Conservation (phyloP, 2,797 vertebrate genomes). For the Pangasius macronema region DNA sequence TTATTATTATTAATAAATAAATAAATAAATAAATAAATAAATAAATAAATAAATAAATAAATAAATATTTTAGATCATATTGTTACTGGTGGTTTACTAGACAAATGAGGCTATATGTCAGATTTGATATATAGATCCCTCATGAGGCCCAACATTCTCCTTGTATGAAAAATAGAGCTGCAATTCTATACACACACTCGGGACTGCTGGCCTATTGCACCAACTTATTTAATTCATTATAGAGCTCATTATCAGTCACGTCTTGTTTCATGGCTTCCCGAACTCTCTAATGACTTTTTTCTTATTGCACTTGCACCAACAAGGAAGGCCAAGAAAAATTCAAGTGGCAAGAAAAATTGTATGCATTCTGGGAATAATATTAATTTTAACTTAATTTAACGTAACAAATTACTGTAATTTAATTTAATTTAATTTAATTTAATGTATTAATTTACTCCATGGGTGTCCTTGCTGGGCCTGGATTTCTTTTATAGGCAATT, state of each 20-base stretch:
- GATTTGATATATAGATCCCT: background rate
- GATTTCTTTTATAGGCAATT: constrained; percentile 1
- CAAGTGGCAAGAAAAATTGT: background rate
- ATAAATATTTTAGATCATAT: background rate
- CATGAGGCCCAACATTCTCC: background rate
- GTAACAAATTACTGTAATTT: background rate
- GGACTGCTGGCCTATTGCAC: background rate
- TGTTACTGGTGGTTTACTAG: background rate
- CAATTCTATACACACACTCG: no score
- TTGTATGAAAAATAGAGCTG: background rate
- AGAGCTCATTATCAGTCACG: background rate
- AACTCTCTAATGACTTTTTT: background rate
- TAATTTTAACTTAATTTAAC: background rate
- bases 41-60: no score
- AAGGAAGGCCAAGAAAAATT: background rate
- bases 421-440: background rate
- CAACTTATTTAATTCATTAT: background rate
- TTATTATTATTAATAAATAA: background rate
- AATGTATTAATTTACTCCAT: constrained; percentile 30
- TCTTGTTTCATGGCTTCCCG: background rate
- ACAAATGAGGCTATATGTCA: background rate
- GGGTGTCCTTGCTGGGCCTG: constrained; percentile 30
- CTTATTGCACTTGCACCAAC: background rate
- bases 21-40: no score
- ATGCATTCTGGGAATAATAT: constrained; percentile 3